A percentile compares a stretch with the other conserved stretches of the same genome.
Evolutionary conservation across 2,888 invertebrate genomes (phyloP).

Genomic region (Hoplodrina blanda): DNA sequence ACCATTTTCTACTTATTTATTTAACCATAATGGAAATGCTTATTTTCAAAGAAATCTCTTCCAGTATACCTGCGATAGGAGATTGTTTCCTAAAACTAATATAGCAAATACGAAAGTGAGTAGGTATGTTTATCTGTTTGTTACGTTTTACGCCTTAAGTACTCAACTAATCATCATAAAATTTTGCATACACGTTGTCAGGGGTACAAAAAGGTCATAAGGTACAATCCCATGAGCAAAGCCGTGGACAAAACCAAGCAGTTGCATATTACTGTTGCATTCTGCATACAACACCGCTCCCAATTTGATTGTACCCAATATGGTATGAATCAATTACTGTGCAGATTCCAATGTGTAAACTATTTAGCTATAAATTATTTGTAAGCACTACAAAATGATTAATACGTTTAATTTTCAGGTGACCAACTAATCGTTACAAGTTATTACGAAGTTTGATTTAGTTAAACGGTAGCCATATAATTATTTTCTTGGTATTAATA

Average conservation of each 20-base stretch:
- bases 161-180: too few species aligned
- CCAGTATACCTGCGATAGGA: neutral
- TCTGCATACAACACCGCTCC: conserved; percentile 28
- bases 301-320: conserved; percentile 51
- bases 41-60: too few species aligned
- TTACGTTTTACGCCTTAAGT: too few species aligned
- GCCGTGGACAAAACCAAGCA: too few species aligned
- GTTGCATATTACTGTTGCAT: neutral
- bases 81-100: neutral
- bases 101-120: too few species aligned
- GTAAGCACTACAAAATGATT: conserved; percentile 42
- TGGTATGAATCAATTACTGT: conserved; percentile 48
- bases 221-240: too few species aligned
- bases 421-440: conserved; percentile 45
- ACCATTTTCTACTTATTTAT: too few species aligned
- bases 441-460: conserved; percentile 56
- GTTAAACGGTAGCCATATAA: conserved; percentile 48
- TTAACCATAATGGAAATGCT: too few species aligned
- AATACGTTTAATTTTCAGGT: conserved; percentile 55
- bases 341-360: conserved; percentile 50
- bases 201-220: too few species aligned
- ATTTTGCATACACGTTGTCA: too few species aligned
- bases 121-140: too few species aligned
- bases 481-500: conserved; percentile 56
- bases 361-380: conserved; percentile 46